phyloP scores from a whole-genome alignment of 2,888 invertebrate genomes.

The Automeris io region DNA sequence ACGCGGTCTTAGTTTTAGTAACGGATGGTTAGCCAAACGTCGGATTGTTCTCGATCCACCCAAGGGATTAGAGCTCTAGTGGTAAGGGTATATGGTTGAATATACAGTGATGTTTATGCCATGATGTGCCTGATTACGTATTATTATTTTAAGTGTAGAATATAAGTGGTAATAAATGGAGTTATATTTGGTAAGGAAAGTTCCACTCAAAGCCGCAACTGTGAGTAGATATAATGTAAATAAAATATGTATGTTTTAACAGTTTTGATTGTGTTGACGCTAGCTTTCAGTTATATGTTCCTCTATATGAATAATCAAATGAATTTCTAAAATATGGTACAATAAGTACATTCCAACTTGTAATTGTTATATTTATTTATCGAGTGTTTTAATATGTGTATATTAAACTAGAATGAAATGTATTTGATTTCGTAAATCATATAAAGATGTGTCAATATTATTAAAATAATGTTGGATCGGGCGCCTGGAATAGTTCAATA shows the following conservation, averaged over 20 bases:
- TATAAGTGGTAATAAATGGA: slow-evolving; percentile 4
- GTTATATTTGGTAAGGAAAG: slow-evolving; percentile 9
- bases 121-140: slow-evolving; percentile 50
- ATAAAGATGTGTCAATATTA: slow-evolving; percentile 1
- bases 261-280: background rate
- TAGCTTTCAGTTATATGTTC: background rate
- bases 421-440: slow-evolving; percentile 1
- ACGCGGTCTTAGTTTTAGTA: too few relatives aligned
- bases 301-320: slow-evolving; percentile 14
- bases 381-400: slow-evolving; percentile 1
- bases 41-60: too few relatives aligned
- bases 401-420: background rate
- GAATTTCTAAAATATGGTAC: slow-evolving; percentile 25
- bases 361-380: slow-evolving; percentile 8
- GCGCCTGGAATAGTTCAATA: slow-evolving; percentile 36
- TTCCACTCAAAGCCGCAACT: background rate
- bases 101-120: slow-evolving; percentile 28
- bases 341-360: slow-evolving; percentile 53
- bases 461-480: slow-evolving; percentile 3
- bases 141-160: slow-evolving; percentile 16
- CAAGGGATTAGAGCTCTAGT: background rate
- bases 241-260: too few relatives aligned
- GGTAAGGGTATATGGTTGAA: background rate
- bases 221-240: too few relatives aligned
- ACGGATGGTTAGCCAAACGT: too few relatives aligned